A percentile compares a stretch with the other conserved stretches of the same genome.
phyloP scores from a whole-genome alignment of 1,140 invertebrate genomes.

The Paralvinella palmiformis region DNA sequence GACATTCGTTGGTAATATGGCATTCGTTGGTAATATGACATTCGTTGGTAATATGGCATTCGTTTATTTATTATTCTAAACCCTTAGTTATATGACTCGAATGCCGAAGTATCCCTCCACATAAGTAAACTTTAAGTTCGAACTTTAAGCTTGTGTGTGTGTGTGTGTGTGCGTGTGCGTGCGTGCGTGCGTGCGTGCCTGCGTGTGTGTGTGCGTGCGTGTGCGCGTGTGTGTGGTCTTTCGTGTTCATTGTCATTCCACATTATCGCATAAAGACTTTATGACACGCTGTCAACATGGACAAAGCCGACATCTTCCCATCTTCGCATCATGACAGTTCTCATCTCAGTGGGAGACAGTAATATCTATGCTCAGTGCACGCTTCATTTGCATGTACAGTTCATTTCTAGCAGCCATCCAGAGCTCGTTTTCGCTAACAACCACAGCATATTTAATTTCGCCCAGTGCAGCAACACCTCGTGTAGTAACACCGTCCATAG shows the following conservation, averaged over 20 bases:
- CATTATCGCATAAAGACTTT: not conserved
- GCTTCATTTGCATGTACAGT: no score
- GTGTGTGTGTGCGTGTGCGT: constrained; percentile 21
- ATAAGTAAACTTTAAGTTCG: not conserved
- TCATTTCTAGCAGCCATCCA: no score
- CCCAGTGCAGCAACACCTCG: no score
- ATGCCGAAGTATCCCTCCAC: not conserved
- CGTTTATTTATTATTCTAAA: not conserved
- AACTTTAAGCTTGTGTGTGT: constrained; percentile 13
- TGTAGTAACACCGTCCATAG: no score
- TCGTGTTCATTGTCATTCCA: not conserved
- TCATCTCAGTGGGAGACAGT: no score
- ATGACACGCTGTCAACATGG: not conserved
- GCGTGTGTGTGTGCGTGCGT: constrained; percentile 8
- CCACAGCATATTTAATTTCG: no score
- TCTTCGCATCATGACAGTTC: not conserved
- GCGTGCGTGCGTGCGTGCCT: constrained; percentile 13
- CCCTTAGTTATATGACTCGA: not conserved
- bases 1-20: constrained; percentile 19
- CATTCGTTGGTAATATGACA: not conserved
- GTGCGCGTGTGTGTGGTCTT: constrained; percentile 1
- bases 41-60: not conserved
- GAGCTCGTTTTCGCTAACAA: no score
- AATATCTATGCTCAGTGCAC: no score
- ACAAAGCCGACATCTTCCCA: not conserved